Conservation (phyloP, 2,888 invertebrate genomes). For the Trisateles emortualis region DNA sequence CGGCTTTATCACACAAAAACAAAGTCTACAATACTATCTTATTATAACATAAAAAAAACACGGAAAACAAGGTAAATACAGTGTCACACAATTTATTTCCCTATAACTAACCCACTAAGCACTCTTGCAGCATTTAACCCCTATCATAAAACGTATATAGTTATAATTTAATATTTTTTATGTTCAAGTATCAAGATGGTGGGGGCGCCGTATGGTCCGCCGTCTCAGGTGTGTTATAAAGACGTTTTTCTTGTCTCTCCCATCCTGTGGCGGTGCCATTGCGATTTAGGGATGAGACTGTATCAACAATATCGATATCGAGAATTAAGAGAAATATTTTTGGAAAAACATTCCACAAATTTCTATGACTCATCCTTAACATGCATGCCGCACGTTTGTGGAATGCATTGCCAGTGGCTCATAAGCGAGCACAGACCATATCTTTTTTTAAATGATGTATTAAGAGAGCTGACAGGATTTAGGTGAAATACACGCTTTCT, state of each 20-base stretch:
- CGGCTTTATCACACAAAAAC: too few species aligned
- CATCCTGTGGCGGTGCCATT: conserved; percentile 55
- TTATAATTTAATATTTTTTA: conserved; percentile 29
- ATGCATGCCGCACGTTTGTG: too few species aligned
- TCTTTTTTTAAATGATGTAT: too few species aligned
- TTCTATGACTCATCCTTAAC: too few species aligned
- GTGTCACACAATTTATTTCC: background rate
- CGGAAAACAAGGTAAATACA: too few species aligned
- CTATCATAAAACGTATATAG: background rate
- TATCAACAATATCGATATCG: conserved; percentile 9
- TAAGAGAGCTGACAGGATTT: too few species aligned
- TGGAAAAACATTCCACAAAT: too few species aligned
- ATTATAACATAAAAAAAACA: too few species aligned
- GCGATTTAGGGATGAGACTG: conserved; percentile 54
- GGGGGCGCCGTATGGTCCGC: conserved; percentile 50
- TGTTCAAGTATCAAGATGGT: conserved; percentile 63
- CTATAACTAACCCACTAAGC: conserved; percentile 1
- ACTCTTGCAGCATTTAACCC: conserved; percentile 2
- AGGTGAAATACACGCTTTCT: too few species aligned
- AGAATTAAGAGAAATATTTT: background rate
- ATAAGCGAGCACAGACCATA: too few species aligned
- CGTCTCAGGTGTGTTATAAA: conserved; percentile 79
- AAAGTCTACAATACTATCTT: too few species aligned
- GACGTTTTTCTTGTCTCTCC: conserved; percentile 80
- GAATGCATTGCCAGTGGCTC: too few species aligned